These are phyloP conservation scores for Leptosomus discolor DNA, from an alignment of 2,113 vertebrate genomes.

Conservation along the genomic window DNA sequence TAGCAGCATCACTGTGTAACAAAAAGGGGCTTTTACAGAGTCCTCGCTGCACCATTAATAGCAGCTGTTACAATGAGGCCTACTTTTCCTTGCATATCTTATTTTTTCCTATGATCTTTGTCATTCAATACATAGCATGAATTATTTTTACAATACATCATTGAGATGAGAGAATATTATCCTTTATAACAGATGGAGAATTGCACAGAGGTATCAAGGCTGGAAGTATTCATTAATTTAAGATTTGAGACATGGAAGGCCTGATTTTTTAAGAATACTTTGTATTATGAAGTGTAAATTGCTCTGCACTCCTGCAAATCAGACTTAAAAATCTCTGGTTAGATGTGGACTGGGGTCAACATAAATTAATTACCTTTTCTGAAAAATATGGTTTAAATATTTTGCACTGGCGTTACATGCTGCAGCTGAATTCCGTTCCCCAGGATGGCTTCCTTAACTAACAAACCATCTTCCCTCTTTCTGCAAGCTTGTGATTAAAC, in stretches of 20 bases:
- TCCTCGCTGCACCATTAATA: neutral
- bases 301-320: neutral
- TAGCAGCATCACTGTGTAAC: neutral
- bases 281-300: neutral
- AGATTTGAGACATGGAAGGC: neutral
- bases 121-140: neutral
- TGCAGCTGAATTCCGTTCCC: neutral
- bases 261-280: neutral
- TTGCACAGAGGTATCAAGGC: neutral
- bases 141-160: neutral
- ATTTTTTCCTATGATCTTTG: neutral
- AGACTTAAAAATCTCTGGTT: neutral
- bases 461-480: neutral
- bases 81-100: neutral
- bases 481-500: neutral
- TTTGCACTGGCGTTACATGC: neutral
- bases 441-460: neutral
- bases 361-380: neutral
- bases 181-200: neutral
- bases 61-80: neutral
- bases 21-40: neutral
- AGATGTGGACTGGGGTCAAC: neutral
- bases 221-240: neutral
- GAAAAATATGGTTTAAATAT: neutral
- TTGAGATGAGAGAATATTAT: neutral